Percentiles rank a stretch among this genome's conserved stretches.
Evolutionary conservation across 2,113 vertebrate species (phyloP).

Genomic region (Gobiocypris rarus): DNA sequence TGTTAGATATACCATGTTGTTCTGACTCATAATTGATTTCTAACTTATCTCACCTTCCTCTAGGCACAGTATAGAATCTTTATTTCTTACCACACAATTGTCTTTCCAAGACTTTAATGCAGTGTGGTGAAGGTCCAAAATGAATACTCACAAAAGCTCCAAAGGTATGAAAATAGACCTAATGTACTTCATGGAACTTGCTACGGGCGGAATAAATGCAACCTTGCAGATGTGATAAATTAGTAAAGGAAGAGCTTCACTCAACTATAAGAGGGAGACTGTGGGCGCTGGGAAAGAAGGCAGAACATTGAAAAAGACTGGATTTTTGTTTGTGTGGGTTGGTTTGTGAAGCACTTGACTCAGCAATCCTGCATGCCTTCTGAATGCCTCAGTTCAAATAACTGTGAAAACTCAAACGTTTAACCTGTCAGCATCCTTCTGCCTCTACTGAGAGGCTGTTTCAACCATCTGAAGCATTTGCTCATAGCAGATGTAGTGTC

Average conservation of each 20-base stretch:
- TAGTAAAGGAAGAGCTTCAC: slow-evolving; percentile 12
- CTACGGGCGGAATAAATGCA: not conserved
- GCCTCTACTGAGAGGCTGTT: not conserved
- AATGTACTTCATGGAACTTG: not conserved
- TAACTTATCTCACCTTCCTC: not conserved
- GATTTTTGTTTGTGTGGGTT: not conserved
- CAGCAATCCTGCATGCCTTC: slow-evolving; percentile 22
- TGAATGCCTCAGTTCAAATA: not conserved
- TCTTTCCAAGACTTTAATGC: not conserved
- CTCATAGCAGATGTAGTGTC: slow-evolving; percentile 17
- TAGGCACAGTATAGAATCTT: not conserved
- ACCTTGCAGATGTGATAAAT: slow-evolving; percentile 19
- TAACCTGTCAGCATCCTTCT: not conserved
- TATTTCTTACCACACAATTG: too few species aligned
- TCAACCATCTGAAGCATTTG: not conserved
- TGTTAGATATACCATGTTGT: not conserved
- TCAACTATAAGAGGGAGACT: not conserved
- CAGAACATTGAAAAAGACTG: not conserved
- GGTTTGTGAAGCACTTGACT: slow-evolving; percentile 37
- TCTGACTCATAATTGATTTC: not conserved
- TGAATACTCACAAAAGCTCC: not conserved
- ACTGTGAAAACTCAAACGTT: slow-evolving; percentile 6
- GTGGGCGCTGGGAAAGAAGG: not conserved
- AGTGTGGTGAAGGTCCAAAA: not conserved
- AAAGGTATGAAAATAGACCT: slow-evolving; percentile 6